Conservation (phyloP, 2,797 vertebrate species). For the Vultur gryphus region DNA sequence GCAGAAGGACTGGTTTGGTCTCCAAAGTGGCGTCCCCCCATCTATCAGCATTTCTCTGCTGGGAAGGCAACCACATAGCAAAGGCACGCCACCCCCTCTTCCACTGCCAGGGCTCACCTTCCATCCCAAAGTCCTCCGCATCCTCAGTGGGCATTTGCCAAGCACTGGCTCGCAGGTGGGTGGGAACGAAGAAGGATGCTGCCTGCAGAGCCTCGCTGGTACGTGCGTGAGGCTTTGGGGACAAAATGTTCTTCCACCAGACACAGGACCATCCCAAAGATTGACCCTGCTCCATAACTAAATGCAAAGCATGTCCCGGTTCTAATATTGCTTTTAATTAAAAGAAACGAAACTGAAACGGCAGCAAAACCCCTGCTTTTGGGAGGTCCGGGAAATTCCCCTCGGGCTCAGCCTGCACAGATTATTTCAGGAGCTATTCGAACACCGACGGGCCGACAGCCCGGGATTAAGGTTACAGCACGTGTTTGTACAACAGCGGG, state of each 20-base stretch:
- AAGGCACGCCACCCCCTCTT: accelerated
- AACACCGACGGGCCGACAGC: background rate
- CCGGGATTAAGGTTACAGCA: background rate
- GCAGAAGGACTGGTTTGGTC: background rate
- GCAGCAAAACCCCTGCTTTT: background rate
- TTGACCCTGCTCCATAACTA: accelerated
- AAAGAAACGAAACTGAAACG: background rate
- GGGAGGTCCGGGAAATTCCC: background rate
- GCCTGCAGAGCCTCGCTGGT: background rate
- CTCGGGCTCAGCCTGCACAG: background rate
- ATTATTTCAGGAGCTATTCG: background rate
- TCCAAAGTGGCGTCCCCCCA: background rate
- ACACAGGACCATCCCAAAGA: background rate
- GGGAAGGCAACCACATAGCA: background rate
- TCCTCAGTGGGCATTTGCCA: accelerated
- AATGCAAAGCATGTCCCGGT: background rate
- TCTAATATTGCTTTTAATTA: background rate
- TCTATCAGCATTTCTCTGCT: background rate
- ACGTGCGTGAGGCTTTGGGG: background rate
- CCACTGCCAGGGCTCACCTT: background rate
- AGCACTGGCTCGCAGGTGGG: background rate
- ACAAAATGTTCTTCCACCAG: background rate
- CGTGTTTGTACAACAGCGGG: background rate
- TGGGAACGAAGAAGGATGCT: background rate
- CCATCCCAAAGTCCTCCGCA: background rate